Evolutionary conservation across 2,888 invertebrate species (phyloP).

Genomic region (Epinotia brunnichana): DNA sequence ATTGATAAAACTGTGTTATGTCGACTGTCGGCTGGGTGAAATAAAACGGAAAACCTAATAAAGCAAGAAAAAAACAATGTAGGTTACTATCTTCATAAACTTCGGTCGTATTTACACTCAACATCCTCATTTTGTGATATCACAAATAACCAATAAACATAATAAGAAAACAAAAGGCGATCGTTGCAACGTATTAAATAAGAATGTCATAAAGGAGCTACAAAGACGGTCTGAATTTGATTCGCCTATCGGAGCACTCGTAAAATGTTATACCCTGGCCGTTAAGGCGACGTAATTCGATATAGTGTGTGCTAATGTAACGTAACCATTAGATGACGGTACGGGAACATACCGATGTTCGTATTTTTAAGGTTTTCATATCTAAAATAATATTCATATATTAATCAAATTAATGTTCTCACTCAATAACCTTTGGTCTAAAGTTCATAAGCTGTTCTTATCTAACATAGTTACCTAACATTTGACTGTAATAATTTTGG

Average conservation of each 20-base stretch:
- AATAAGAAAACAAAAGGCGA: slow-evolving; percentile 27
- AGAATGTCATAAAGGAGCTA: slow-evolving; percentile 56
- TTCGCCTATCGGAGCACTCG: slow-evolving; percentile 61
- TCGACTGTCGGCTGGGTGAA: no score
- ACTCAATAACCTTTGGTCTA: no score
- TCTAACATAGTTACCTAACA: no score
- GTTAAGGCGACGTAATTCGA: slow-evolving; percentile 67
- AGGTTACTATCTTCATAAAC: neutral
- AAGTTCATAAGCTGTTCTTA: no score
- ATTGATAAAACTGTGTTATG: no score
- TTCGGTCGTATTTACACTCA: slow-evolving; percentile 1
- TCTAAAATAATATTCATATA: no score
- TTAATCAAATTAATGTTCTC: no score
- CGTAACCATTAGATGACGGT: slow-evolving; percentile 26
- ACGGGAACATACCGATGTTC: no score
- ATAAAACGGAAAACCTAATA: no score
- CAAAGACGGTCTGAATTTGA: slow-evolving; percentile 62
- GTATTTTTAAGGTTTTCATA: no score
- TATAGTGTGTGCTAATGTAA: slow-evolving; percentile 55
- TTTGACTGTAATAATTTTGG: no score
- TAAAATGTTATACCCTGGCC: slow-evolving; percentile 69
- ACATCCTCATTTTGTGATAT: slow-evolving; percentile 17
- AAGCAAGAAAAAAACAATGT: no score
- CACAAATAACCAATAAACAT: slow-evolving; percentile 25
- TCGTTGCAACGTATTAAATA: slow-evolving; percentile 49